Evolutionary conservation across 2,113 vertebrate genomes (phyloP), one percentile per base, ranked within the genome.

Genomic region (Mirza zaza): DNA sequence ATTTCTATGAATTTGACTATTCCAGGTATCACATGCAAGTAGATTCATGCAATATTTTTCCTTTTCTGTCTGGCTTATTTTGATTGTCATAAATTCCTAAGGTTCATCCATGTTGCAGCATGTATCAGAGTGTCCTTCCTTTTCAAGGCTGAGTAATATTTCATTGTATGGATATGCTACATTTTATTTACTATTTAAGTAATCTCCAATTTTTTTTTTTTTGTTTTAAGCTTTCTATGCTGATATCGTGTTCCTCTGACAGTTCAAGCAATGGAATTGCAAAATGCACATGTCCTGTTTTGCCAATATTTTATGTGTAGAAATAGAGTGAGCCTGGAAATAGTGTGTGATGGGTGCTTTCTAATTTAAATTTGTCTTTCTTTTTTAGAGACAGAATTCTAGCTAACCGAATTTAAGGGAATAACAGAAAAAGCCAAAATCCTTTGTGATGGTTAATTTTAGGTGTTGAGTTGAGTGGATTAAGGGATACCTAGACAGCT

Each of bases 281-380:
- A 45, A 45, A 65, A 18, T 6, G 5, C 29, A 27, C 36, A 8
- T 4, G n/a, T 29, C 48, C 32, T n/a, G 17, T 55, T 89, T 81
- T 71, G 42, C 21, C 67, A 42, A n/a, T 67, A 76, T 32, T 90
- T 96, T 95, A 39, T 1, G 81, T n/a, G 39, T 32, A 34, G 91
- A 88, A 50, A 97, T 84, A 13, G 32, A 45, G 61, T 93, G 81
- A 89, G 36, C 11, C 89, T 81, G 18, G 50, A 88, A 97, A 84
- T 63, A 21, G 6, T 75, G 17, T 81, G 20, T 88, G 88, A 87
- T n/a, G 91, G 23, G 61, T 91, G 67, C 75, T 71, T 8, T 8
- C 17, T 95, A 76, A 92, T 91, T 97, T 97, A 71, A 34, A 95
- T 85, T 68, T 25, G 36, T 71, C n/a, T 0, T 81, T 2, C 36